Conservation (phyloP, 2,888 invertebrate species). For the Laothoe populi region DNA sequence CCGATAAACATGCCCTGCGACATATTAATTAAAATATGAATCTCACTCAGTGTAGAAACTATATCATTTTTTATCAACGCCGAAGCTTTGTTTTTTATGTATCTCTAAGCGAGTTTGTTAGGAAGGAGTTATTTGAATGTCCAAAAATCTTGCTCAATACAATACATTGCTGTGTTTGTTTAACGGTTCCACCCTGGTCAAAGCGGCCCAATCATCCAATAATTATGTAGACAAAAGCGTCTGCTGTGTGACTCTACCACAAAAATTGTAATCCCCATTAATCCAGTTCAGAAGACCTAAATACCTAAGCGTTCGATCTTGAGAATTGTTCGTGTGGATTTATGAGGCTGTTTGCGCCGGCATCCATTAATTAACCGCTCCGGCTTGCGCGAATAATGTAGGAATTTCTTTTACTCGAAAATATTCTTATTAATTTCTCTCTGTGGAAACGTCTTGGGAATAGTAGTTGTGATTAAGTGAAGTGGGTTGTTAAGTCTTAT, state of each 20-base stretch:
- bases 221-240: too few relatives aligned
- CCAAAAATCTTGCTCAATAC: too few relatives aligned
- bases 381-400: slow-evolving; percentile 1
- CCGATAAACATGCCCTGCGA: too few relatives aligned
- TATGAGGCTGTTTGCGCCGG: slow-evolving; percentile 25
- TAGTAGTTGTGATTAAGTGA: background rate
- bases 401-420: slow-evolving; percentile 23
- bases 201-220: too few relatives aligned
- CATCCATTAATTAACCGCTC: slow-evolving; percentile 27
- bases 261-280: background rate
- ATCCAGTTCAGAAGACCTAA: slow-evolving; percentile 9
- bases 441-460: background rate
- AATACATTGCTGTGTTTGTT: too few relatives aligned
- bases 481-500: background rate
- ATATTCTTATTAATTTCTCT: slow-evolving; percentile 22
- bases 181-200: too few relatives aligned
- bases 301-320: slow-evolving; percentile 22
- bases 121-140: too few relatives aligned
- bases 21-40: too few relatives aligned
- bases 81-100: too few relatives aligned
- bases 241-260: background rate
- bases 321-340: slow-evolving; percentile 15
- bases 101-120: too few relatives aligned
- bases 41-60: too few relatives aligned
- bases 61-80: too few relatives aligned